A percentile compares a stretch with the other conserved stretches of the same genome.
phyloP scores from a whole-genome alignment of 2,797 vertebrate species.

The Centropyge bicolor region DNA sequence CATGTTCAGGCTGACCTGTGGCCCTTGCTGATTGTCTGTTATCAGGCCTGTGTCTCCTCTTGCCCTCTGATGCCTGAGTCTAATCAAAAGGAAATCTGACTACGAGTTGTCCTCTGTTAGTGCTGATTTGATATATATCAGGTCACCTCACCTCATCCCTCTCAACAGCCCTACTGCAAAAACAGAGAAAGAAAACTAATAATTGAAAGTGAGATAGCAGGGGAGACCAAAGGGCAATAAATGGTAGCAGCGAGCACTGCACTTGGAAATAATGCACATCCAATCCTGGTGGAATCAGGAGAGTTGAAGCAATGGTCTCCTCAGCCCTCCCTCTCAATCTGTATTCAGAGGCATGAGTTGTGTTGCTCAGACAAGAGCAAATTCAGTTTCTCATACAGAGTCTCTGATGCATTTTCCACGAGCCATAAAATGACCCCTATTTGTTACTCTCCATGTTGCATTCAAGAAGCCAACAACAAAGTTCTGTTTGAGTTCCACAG shows the following conservation, averaged over 20 bases:
- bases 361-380: conserved; percentile 48
- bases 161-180: background rate
- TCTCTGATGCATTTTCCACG: conserved; percentile 40
- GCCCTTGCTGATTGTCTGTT: conserved; percentile 46
- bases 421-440: conserved; percentile 55
- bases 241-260: conserved; percentile 41
- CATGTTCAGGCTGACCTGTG: conserved; percentile 29
- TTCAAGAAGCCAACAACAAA: conserved; percentile 42
- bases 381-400: conserved; percentile 43
- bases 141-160: conserved; percentile 35
- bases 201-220: conserved; percentile 60
- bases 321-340: conserved; percentile 48
- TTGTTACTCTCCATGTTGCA: conserved; percentile 52
- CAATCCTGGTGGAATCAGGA: conserved; percentile 55
- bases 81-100: conserved; percentile 62
- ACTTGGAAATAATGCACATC: conserved; percentile 60
- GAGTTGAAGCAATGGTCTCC: conserved; percentile 31
- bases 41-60: conserved; percentile 26
- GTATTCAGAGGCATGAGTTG: conserved; percentile 49
- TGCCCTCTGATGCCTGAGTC: conserved; percentile 6
- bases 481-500: conserved; percentile 14
- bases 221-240: conserved; percentile 38
- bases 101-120: conserved; percentile 52
- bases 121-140: conserved; percentile 58
- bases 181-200: conserved; percentile 44